Percentiles rank a stretch among this genome's conserved stretches.
Conservation (phyloP, 2,113 vertebrate genomes). For the Eulemur macaco region DNA sequence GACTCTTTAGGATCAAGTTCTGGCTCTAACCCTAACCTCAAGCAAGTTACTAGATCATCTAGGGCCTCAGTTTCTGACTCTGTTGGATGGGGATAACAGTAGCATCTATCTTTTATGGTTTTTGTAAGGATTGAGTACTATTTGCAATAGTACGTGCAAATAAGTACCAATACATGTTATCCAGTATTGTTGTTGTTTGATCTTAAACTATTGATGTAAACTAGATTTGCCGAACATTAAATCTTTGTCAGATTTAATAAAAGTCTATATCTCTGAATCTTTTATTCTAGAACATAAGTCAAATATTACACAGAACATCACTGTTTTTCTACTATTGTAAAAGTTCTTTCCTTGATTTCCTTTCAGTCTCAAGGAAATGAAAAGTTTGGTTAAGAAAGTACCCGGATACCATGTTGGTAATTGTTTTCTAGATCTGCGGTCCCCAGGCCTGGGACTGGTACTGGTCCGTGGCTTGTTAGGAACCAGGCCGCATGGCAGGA, state of each 20-base stretch:
- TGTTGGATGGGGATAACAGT: not conserved
- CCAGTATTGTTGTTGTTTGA: not conserved
- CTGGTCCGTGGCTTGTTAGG: no score
- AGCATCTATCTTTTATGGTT: not conserved
- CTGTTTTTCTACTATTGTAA: not conserved
- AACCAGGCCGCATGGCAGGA: no score
- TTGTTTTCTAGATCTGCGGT: not conserved
- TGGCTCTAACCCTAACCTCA: not conserved
- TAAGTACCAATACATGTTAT: not conserved
- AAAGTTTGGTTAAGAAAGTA: not conserved
- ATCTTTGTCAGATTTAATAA: not conserved
- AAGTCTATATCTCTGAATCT: not conserved
- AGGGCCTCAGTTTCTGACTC: not conserved
- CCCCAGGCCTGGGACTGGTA: no score
- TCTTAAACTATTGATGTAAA: not conserved
- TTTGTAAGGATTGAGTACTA: not conserved
- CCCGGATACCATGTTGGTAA: not conserved
- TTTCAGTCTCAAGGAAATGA: not conserved
- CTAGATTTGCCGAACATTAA: not conserved
- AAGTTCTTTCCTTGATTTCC: not conserved
- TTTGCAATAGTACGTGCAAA: not conserved
- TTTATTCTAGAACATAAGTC: not conserved
- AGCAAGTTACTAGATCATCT: not conserved
- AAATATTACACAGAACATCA: not conserved
- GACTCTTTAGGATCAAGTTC: not conserved